phyloP scores from a whole-genome alignment of 2,888 invertebrate genomes.

The Adelognathus sp. region DNA sequence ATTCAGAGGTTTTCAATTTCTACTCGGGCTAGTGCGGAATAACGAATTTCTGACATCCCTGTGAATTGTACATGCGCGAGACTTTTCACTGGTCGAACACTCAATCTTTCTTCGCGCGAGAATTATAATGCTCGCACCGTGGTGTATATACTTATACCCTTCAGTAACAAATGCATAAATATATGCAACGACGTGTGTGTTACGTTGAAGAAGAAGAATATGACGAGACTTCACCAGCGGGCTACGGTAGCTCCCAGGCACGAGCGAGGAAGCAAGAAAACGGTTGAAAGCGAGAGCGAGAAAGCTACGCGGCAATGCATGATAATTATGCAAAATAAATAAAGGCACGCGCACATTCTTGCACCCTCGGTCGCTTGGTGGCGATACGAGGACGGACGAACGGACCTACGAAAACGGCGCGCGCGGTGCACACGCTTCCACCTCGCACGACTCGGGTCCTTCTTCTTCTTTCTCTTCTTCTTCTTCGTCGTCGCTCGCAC shows the following conservation, averaged over 20 bases:
- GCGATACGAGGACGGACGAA: constrained; percentile 31
- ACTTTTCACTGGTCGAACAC: not conserved
- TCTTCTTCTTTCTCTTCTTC: constrained; percentile 32
- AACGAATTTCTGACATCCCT: no score
- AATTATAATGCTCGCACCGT: not conserved
- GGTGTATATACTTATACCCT: constrained; percentile 5
- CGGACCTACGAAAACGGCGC: not conserved
- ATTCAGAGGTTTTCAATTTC: no score
- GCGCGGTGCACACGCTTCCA: constrained; percentile 4
- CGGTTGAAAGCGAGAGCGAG: no score
- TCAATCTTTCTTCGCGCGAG: not conserved
- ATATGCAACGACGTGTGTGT: constrained; percentile 20
- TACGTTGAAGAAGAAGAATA: constrained; percentile 29
- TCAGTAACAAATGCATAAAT: constrained; percentile 32
- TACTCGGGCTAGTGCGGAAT: no score
- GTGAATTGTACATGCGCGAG: no score
- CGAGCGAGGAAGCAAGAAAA: not conserved
- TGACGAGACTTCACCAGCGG: constrained; percentile 53
- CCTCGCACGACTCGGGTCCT: constrained; percentile 34
- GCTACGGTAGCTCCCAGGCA: constrained; percentile 26
- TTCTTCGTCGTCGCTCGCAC: constrained; percentile 65
- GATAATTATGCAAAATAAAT: constrained; percentile 77
- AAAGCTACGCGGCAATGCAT: constrained; percentile 58
- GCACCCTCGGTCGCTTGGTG: constrained; percentile 62
- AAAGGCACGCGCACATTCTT: constrained; percentile 75